Evolutionary conservation across 2,888 invertebrate species (phyloP).

Genomic region (Caenorhabditis sp.): DNA sequence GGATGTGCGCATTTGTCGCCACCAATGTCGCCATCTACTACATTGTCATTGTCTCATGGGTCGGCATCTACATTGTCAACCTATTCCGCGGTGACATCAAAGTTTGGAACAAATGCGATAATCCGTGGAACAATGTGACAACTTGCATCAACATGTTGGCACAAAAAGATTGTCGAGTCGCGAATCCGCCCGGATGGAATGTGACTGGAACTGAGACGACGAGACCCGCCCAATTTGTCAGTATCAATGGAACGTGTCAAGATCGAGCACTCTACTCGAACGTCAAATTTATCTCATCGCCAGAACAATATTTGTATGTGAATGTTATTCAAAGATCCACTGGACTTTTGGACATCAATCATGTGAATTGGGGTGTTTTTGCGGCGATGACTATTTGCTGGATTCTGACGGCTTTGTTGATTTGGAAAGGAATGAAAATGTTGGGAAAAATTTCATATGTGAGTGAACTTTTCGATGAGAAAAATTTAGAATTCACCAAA

Average conservation of each 20-base stretch:
- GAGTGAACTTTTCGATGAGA: no score
- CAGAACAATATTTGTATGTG: slow-evolving; percentile 33
- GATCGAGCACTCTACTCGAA: slow-evolving; percentile 1
- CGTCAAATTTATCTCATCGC: slow-evolving; percentile 14
- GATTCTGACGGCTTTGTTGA: slow-evolving; percentile 52
- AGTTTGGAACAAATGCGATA: slow-evolving; percentile 41
- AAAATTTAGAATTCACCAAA: no score
- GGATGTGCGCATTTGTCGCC: slow-evolving; percentile 91
- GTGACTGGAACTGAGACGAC: not conserved
- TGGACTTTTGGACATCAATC: slow-evolving; percentile 46
- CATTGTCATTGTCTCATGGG: slow-evolving; percentile 64
- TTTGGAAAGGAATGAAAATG: slow-evolving; percentile 61
- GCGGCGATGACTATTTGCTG: slow-evolving; percentile 39
- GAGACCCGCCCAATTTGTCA: slow-evolving; percentile 8
- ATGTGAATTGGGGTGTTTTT: slow-evolving; percentile 53
- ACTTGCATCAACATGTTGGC: slow-evolving; percentile 19
- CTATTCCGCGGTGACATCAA: slow-evolving; percentile 27
- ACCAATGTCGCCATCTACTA: slow-evolving; percentile 75
- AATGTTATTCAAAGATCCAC: slow-evolving; percentile 50
- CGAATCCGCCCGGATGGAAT: slow-evolving; percentile 9
- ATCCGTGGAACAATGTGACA: slow-evolving; percentile 30
- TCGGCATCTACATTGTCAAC: slow-evolving; percentile 51
- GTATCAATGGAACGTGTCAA: slow-evolving; percentile 16
- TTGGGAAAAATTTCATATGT: slow-evolving; percentile 45
- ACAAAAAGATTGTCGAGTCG: slow-evolving; percentile 10